Base-by-base conservation (phyloP, 1,140 invertebrate genomes). In the Drosophila pectinifera region DNA sequence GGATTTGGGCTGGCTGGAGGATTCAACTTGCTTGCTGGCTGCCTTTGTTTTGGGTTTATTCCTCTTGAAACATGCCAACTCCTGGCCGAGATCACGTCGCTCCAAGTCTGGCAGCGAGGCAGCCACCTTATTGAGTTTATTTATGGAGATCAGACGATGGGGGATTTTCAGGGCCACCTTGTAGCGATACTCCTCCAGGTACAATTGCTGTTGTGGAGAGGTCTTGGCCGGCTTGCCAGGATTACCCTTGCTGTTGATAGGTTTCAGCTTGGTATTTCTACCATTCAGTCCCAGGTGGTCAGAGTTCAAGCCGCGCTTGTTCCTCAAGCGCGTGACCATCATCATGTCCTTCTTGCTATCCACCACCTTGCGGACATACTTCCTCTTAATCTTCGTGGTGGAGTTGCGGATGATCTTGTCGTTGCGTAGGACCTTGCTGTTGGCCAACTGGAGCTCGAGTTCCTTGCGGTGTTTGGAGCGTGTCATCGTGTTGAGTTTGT, bases 81-180 rank as follows among this genome's bases (percentile, higher is more conserved):
- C 80, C 51, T 89, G 82, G 5, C 61, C 20, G 3, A 70, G 46
- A 55, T 78, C 69, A 14, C 68, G 74, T 0, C 74, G 85, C 31
- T 96, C 96, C 45, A 96, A 92, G 82, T 97, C 96, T 0, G 96
- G 96, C 20, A 96, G 88, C 0, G 96, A 96, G 18, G 95, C 95
- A 0, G 96, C 96, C 16, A 95, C 92, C 49, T 94, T 86, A 10
- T 86, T 88, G 0, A 95, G 93, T 56, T 94, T 93, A 22, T 96
- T 95, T 7, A 97, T 95, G 6, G 95, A 96, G 59, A 97, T 97
- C 38, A 97, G 92, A 67, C 95, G 94, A 13, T 95, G 92, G 3
- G 96, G 96, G 94, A 97, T 96, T 56, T 96, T 94, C 2, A 97
- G 91, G 0, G 96, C 96, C 72, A 95, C 94, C 91, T 97, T 97